Evolutionary conservation across 2,113 vertebrate species (phyloP), one percentile per base, ranked within the genome.

Genomic region (Danionella cerebrum): DNA sequence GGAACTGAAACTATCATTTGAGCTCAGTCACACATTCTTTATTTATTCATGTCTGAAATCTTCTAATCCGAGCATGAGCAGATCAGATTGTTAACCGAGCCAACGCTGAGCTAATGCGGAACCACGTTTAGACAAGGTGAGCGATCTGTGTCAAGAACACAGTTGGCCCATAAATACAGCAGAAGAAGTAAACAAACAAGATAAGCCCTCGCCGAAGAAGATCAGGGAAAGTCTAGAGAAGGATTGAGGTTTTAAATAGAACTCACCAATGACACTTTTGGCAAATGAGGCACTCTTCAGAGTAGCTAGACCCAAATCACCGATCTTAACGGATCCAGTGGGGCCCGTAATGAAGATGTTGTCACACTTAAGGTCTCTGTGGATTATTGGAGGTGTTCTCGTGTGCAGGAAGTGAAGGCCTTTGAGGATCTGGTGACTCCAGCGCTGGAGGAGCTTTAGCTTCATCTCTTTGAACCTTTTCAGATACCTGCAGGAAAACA

Each of bases 381-480:
- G 77, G 53, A 79, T 76, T 52, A 79, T 79, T 44, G 77, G 77
- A 16, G 77, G 77, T 8, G 69, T 53, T n/a, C 74, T 54, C 2
- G 74, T 79, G 74, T 79, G 77, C 66, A 79, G 71, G 51, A 76
- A 79, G 44, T 76, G 77, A 25, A 79, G 77, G 8, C 77, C 77
- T 7, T 76, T 76, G n/a, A 79, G 66, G 57, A 79, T 79, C 74
- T 79, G 77, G 16, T 74, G 62, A 33, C 77, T 72, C 74, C 77
- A 79, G 13, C 72, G 60, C 24, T 74, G 77, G 2, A 79, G 66
- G 3, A 76, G 50, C 48, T 79, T 79, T 27, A 76, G 38, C 57
- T 79, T 79, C 77, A 79, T 79, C 71, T 74, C 77, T 60, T 79
- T 79, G 16, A 79, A 79, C 12, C 77, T 52, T 36, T 79, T 79